Evolutionary conservation across 2,888 invertebrate genomes (phyloP).

Genomic region (Helleia helle): DNA sequence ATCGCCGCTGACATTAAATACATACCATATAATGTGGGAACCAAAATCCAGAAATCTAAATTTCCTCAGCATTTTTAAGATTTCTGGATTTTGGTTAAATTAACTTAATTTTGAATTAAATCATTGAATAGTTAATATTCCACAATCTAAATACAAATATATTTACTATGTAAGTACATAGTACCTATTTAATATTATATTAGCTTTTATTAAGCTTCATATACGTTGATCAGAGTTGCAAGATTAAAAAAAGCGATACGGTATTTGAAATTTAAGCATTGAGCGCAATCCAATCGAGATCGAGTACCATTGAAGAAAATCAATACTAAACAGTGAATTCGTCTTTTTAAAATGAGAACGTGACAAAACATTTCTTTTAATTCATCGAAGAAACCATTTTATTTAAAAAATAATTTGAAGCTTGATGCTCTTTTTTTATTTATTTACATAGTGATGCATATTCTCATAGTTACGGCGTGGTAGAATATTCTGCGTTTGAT

Average conservation of each 20-base stretch:
- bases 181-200: no score
- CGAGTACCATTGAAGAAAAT: conserved; percentile 51
- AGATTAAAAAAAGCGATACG: background rate
- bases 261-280: conserved; percentile 15
- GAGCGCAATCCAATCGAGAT: conserved; percentile 27
- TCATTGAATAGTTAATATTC: no score
- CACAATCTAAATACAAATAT: no score
- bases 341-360: conserved; percentile 73
- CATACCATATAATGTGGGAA: no score
- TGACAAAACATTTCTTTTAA: conserved; percentile 65
- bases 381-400: conserved; percentile 63
- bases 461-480: conserved; percentile 72
- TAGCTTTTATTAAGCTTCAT: no score
- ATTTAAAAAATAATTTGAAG: conserved; percentile 63
- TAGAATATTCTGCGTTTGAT: conserved; percentile 64
- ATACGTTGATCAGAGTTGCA: background rate
- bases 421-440: conserved; percentile 73
- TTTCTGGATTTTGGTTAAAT: no score
- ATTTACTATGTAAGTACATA: no score
- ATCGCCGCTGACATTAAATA: no score
- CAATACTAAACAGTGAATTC: conserved; percentile 58
- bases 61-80: no score
- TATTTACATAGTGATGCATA: conserved; percentile 72
- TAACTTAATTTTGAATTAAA: no score
- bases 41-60: no score